phyloP scores from a whole-genome alignment of 1,140 invertebrate genomes.

The Lordiphosa clarofinis region DNA sequence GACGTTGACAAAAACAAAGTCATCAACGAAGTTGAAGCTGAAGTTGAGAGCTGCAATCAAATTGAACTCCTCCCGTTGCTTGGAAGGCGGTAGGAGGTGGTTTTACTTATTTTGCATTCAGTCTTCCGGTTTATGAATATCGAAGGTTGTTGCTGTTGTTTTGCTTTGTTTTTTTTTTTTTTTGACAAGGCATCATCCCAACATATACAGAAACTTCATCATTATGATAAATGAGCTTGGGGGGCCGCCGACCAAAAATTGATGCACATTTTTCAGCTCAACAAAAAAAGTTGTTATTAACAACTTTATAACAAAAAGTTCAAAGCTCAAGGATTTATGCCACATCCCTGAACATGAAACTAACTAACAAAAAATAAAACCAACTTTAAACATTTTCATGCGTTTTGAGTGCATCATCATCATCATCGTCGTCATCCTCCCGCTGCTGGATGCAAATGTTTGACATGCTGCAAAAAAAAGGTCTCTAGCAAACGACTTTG shows the following conservation, averaged over 20 bases:
- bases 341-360: constrained; percentile 38
- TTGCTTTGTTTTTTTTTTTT: constrained; percentile 11
- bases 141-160: constrained; percentile 31
- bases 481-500: constrained; percentile 57
- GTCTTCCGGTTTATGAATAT: constrained; percentile 53
- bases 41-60: constrained; percentile 55
- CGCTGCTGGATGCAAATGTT: constrained; percentile 45
- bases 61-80: constrained; percentile 12
- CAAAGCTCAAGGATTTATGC: constrained; percentile 64
- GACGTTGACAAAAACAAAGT: constrained; percentile 65
- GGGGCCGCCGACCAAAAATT: constrained; percentile 18
- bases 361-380: constrained; percentile 36
- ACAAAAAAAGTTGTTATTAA: constrained; percentile 51
- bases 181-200: constrained; percentile 4
- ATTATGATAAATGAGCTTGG: constrained; percentile 66
- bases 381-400: constrained; percentile 61
- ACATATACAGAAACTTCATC: constrained; percentile 46
- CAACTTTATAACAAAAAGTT: constrained; percentile 61
- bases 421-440: constrained; percentile 26
- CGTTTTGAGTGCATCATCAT: constrained; percentile 27
- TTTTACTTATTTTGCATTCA: constrained; percentile 42
- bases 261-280: constrained; percentile 47
- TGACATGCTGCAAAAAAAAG: constrained; percentile 27
- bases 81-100: constrained; percentile 8
- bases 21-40: constrained; percentile 56